A percentile compares a stretch with the other conserved stretches of the same genome.
These are phyloP conservation scores for Herpetotheres cachinnans DNA, from an alignment of 2,113 vertebrate species.

Conservation along the genomic window DNA sequence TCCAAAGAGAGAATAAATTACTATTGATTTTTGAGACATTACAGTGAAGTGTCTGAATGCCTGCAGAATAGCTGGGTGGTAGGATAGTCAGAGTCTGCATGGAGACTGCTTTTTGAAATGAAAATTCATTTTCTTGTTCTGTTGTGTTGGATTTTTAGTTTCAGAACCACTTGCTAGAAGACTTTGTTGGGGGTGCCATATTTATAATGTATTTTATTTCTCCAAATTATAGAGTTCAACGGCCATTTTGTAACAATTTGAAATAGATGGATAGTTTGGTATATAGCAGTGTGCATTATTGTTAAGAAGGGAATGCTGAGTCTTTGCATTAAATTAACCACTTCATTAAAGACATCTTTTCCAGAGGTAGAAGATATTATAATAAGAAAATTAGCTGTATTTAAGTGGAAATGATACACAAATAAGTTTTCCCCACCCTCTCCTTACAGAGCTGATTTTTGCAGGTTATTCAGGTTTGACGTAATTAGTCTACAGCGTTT, in stretches of 20 bases:
- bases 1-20: constrained; percentile 88
- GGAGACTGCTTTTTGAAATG: constrained; percentile 56
- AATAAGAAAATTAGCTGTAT: background rate
- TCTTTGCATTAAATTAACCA: background rate
- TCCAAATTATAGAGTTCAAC: background rate
- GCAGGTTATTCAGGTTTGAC: background rate
- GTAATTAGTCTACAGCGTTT: background rate
- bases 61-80: constrained; percentile 69
- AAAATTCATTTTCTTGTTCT: constrained; percentile 62
- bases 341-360: background rate
- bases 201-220: constrained; percentile 19
- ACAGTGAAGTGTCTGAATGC: constrained; percentile 76
- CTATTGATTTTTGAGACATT: constrained; percentile 86
- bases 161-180: constrained; percentile 31
- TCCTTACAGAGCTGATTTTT: background rate
- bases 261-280: background rate
- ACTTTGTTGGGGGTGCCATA: background rate
- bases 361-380: background rate
- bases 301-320: background rate
- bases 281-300: background rate
- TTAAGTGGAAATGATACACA: background rate
- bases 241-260: background rate
- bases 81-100: constrained; percentile 23
- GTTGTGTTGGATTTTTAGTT: background rate
- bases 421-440: background rate